Base-by-base conservation (phyloP, 53 echinoderm and acorn worm genomes). In the Holothuria leucospilota region DNA sequence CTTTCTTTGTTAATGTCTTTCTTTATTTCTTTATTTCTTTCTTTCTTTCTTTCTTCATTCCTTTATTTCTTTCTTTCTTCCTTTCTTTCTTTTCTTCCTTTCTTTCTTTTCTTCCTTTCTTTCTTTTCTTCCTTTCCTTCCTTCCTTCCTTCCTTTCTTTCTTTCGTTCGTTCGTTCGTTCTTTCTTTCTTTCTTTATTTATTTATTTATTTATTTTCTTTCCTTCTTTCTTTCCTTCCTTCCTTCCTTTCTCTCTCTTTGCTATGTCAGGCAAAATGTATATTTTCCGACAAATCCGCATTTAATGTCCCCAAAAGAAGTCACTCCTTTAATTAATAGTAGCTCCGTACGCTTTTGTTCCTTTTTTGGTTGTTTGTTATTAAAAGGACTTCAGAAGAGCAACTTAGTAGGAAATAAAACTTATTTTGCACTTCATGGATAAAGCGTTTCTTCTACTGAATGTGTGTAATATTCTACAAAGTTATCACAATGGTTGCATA, bases 21-120 rank as follows among this genome's bases (percentile, higher is more conserved):
- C 34, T 69, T 69, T 34, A 2, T 69, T 69, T 69, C 69, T 29
- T 69, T 69, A 2, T 34, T 29, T 69, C 34, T 69, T 38, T 29
- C 34, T 69, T 69, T 38, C 27, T 69, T 69, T 69, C 69, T 29
- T 69, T 69, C 7, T 38, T 29, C 7, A 2, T 7, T 2, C 5
- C 34, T 69, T 69, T 38, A 2, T 69, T 29, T 29, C 5, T 28
- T 15, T 4, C 24, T 69, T 29, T 7, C 14, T 30, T 10, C 16
- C n/a, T 61, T n/a, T 20, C 29, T 24, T 13, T 49, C 34, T 28
- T 16, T 51, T n/a, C 56, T 77, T 46, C 59, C 68, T 59, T 16
- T 26, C 28, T 90, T 85, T 20, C 64, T 40, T 27, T 53, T n/a
- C 53, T 39, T 72, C 86, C 82, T 93, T 85, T 16, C 90, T 90